Base-by-base conservation (phyloP, 2,888 invertebrate species). In the Malachius bipustulatus region DNA sequence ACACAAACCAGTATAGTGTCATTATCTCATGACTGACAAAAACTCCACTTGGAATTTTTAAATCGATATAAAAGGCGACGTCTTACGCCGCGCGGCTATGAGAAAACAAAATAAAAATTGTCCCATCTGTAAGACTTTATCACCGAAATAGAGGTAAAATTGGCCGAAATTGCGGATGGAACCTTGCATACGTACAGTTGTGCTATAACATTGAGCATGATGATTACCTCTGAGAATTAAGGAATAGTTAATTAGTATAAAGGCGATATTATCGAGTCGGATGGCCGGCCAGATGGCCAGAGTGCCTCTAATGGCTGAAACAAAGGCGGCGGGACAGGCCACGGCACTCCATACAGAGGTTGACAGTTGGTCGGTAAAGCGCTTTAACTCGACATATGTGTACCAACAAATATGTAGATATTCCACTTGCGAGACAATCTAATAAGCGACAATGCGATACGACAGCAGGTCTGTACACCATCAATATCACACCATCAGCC, bases 341-440 rank as follows among this genome's bases (percentile, higher is more conserved):
- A 19, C n/a, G 24, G 24, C n/a, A 41, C 40, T 35, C 35, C 31
- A 41, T 39, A 38, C 29, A 35, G 36, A 44, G 46, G 49, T 53
- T 55, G 55, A 56, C 56, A 56, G 56, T 54, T 56, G 56, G 56
- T 46, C 53, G 51, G 50, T 55, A 50, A 54, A 54, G 54, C 50
- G 48, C 46, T 43, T 47, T 44, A 49, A 46, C 50, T 42, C 46
- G 51, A 53, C 55, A 55, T 55, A 55, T 55, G 55, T 47, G 50
- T 45, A 45, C 50, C 41, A 47, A 50, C 48, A 50, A 48, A 49
- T 50, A 53, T 51, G 49, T 50, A 50, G 50, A 52, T n/a, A n/a
- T 50, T 49, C 48, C 48, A 49, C 50, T 51, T 48, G 46, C 46
- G n/a, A 47, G 49, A 49, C 50, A 52, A 54, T 54, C 48, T 50